A percentile compares a stretch with the other conserved stretches of the same genome.
These are phyloP conservation scores for Heliconius ethilla DNA, from an alignment of 2,888 invertebrate species.

Conservation along the genomic window DNA sequence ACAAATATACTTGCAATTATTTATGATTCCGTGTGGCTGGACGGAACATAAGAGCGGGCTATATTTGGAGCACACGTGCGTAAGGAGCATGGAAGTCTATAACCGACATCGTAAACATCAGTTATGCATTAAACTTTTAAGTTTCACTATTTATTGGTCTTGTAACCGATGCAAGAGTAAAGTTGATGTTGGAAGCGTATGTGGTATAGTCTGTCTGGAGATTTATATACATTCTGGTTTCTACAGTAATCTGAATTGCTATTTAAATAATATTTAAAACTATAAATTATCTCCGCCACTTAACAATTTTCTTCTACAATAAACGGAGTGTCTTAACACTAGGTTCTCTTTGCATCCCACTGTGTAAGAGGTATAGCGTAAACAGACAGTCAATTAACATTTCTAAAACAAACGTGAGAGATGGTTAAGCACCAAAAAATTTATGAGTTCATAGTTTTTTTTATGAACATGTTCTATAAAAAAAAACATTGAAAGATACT, in stretches of 20 bases:
- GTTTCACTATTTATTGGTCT: constrained; percentile 14
- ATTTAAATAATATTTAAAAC: not conserved
- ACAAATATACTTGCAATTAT: constrained; percentile 23
- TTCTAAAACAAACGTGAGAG: not conserved
- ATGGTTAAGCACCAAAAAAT: not conserved
- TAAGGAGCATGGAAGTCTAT: constrained; percentile 23
- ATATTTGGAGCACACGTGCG: constrained; percentile 41
- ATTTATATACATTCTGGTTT: not conserved
- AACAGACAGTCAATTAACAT: not conserved
- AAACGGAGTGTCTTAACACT: not conserved
- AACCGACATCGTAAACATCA: constrained; percentile 33
- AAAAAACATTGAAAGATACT: not conserved
- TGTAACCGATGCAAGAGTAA: not conserved
- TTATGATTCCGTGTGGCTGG: constrained; percentile 27
- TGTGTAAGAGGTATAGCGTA: too few species aligned
- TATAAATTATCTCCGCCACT: too few species aligned
- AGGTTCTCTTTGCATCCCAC: not conserved
- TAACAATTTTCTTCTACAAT: too few species aligned
- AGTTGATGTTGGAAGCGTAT: not conserved
- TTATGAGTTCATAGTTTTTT: not conserved
- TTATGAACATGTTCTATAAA: too few species aligned
- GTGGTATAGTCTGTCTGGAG: not conserved
- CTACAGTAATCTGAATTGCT: too few species aligned
- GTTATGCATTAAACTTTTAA: constrained; percentile 29
- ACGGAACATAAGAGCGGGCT: constrained; percentile 24